These are phyloP conservation scores for Drosophila tanythrix DNA, from an alignment of 2,888 invertebrate genomes.

Conservation along the genomic window DNA sequence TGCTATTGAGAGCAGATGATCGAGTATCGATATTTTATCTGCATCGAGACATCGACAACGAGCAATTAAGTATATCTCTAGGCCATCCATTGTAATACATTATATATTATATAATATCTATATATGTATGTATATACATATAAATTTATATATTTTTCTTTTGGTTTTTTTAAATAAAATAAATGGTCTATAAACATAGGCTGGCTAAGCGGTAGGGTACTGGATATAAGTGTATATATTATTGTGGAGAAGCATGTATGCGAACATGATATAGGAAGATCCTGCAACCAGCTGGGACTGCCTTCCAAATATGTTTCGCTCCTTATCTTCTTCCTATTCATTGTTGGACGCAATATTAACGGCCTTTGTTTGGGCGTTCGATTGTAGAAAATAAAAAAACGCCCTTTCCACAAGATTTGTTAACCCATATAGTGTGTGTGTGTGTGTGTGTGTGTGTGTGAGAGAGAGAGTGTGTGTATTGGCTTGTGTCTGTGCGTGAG, in stretches of 20 bases:
- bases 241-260: not conserved
- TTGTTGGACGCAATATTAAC: constrained; percentile 16
- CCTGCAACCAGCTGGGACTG: not conserved
- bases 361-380: constrained; percentile 15
- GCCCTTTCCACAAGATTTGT: not conserved
- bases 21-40: no score
- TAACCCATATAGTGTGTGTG: not conserved
- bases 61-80: no score
- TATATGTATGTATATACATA: no score
- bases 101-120: no score
- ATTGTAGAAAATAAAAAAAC: constrained; percentile 5
- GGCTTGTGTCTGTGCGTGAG: constrained; percentile 27
- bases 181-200: not conserved
- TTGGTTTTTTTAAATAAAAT: not conserved
- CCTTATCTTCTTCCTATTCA: not conserved
- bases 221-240: not conserved
- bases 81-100: no score
- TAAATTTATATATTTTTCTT: no score
- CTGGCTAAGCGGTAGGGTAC: not conserved
- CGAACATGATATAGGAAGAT: not conserved
- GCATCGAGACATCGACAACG: no score
- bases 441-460: not conserved
- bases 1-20: no score
- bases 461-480: not conserved
- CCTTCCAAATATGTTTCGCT: not conserved